Conservation (phyloP, 2,113 vertebrate species). For the cat (Felis catus) region DNA sequence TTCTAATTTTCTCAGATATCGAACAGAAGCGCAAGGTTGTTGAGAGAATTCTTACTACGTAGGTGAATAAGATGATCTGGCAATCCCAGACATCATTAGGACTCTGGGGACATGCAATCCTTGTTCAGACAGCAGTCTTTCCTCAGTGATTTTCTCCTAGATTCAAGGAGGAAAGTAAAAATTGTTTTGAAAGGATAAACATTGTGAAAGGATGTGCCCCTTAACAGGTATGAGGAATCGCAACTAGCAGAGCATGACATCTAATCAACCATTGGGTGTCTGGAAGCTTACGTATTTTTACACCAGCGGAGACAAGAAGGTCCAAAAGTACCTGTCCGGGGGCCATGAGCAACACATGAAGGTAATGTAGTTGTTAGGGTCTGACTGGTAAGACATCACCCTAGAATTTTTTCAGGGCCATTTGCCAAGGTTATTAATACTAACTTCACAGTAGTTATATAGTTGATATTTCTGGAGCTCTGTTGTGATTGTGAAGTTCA, state of each 20-base stretch:
- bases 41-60: background rate
- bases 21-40: background rate
- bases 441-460: background rate
- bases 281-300: background rate
- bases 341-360: background rate
- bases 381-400: background rate
- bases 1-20: constrained; percentile 34
- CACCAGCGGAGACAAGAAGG: background rate
- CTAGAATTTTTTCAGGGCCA: background rate
- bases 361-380: background rate
- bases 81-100: background rate
- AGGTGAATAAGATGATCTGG: background rate
- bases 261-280: background rate
- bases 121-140: background rate
- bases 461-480: background rate
- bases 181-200: background rate
- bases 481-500: constrained; percentile 5
- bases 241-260: background rate
- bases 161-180: background rate
- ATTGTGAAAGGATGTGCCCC: background rate
- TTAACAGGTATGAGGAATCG: background rate
- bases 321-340: background rate
- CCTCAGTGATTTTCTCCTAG: background rate
- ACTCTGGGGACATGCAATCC: background rate
- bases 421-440: constrained; percentile 7